Base-by-base conservation (phyloP, 1,140 invertebrate species). In the Drepana arcuata region DNA sequence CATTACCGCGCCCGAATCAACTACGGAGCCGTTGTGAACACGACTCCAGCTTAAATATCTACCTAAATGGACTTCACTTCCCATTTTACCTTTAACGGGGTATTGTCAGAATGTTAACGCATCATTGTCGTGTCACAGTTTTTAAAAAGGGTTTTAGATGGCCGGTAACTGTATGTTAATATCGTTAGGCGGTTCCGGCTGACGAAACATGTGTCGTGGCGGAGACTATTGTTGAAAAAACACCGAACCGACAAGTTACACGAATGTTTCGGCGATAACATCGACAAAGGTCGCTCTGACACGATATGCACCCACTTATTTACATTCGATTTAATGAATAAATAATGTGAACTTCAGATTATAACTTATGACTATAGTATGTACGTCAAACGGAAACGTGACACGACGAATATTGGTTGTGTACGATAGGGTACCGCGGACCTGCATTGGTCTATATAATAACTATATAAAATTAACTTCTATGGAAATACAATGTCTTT, bases 101-200 rank as follows among this genome's bases (percentile, higher is more conserved):
- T 43, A 65, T 63, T 69, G 59, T 63, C 42, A 39, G 51, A 59
- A 61, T 62, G 72, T 77, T 73, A 65, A 69, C 67, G 51, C 51
- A 54, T 67, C 59, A 56, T 61, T 70, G 67, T 73, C 59, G 55
- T 73, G 69, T 71, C 61, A 69, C 64, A 70, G 41, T 58, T 66
- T n/a, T 60, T 58, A 66, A 72, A 67, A 64, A 64, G 45, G 57
- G 48, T 61, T 54, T 46, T 59, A 35, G 40, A 39, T 41, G 32
- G 41, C 27, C 59, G 53, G 50, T 58, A 62, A 67, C 64, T 52
- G 64, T 72, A 70, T 68, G 70, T 45, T 65, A 78, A 74, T 72
- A 52, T 47, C 32, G 41, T 50, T 40, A 56, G 63, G 57, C 48
- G 51, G 57, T 61, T 56, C 46, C 50, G 56, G 54, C 41, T 62